Evolutionary conservation across 2,888 invertebrate genomes (phyloP).

Genomic region (Gandaritis pyraliata): DNA sequence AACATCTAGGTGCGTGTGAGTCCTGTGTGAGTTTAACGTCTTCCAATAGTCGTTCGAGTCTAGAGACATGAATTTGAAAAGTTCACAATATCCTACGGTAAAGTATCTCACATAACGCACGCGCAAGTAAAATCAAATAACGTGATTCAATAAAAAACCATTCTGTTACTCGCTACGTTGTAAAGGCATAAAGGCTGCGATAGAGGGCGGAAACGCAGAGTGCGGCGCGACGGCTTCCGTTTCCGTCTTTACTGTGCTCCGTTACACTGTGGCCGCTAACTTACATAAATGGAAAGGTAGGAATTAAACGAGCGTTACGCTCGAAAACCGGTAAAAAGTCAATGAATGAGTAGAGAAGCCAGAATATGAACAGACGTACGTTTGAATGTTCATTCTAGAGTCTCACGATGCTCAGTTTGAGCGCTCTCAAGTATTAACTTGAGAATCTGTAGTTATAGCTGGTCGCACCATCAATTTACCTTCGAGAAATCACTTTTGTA

Average conservation of each 20-base stretch:
- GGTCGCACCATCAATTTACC: no score
- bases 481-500: no score
- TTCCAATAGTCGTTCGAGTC: no score
- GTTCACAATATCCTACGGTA: neutral
- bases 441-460: no score
- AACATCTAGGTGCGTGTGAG: no score
- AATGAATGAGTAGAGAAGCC: no score
- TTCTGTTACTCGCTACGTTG: conserved; percentile 16
- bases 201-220: conserved; percentile 26
- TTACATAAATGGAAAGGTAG: conserved; percentile 12
- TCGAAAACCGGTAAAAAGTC: neutral
- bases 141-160: conserved; percentile 19
- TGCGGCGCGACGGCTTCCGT: conserved; percentile 24
- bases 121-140: conserved; percentile 16
- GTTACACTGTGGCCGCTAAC: conserved; percentile 20
- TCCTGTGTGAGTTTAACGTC: no score
- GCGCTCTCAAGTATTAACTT: no score
- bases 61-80: neutral
- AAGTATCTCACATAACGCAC: neutral
- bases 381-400: no score
- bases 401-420: no score
- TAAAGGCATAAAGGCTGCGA: conserved; percentile 23
- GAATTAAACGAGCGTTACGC: conserved; percentile 8
- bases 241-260: conserved; percentile 21
- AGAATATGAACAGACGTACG: no score